A percentile compares a stretch with the other conserved stretches of the same genome.
phyloP scores from a whole-genome alignment of 2,888 invertebrate species.

The Liodrosophila aerea region DNA sequence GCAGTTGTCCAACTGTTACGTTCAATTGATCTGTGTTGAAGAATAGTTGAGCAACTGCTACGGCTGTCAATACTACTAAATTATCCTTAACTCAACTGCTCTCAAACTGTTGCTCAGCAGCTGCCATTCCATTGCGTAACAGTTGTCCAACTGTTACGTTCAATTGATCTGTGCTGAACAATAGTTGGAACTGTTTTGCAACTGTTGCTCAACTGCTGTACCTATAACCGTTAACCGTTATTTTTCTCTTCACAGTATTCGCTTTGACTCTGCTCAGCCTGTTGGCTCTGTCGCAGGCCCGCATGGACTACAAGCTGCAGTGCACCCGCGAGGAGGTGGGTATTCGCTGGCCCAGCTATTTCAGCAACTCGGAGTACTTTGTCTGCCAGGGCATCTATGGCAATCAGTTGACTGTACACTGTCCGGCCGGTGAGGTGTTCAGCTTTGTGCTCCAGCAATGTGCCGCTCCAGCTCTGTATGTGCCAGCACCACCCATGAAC shows the following conservation, averaged over 20 bases:
- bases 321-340: slow-evolving; percentile 75
- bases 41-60: too few species aligned
- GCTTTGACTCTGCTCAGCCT: slow-evolving; percentile 70
- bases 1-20: too few species aligned
- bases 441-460: slow-evolving; percentile 79
- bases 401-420: slow-evolving; percentile 61
- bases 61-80: too few species aligned
- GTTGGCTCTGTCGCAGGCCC: slow-evolving; percentile 62
- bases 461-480: slow-evolving; percentile 64
- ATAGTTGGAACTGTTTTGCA: too few species aligned
- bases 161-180: too few species aligned
- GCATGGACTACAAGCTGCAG: slow-evolving; percentile 64
- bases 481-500: slow-evolving; percentile 75
- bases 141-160: too few species aligned
- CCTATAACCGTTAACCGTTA: neutral
- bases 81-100: too few species aligned
- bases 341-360: slow-evolving; percentile 81
- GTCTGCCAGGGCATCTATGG: slow-evolving; percentile 70
- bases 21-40: too few species aligned
- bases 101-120: too few species aligned
- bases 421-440: slow-evolving; percentile 77
- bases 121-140: too few species aligned
- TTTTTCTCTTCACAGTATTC: slow-evolving; percentile 41
- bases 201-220: neutral
- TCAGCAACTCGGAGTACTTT: slow-evolving; percentile 75